Conservation (phyloP, 2,797 vertebrate genomes). For the Agapornis canus region DNA sequence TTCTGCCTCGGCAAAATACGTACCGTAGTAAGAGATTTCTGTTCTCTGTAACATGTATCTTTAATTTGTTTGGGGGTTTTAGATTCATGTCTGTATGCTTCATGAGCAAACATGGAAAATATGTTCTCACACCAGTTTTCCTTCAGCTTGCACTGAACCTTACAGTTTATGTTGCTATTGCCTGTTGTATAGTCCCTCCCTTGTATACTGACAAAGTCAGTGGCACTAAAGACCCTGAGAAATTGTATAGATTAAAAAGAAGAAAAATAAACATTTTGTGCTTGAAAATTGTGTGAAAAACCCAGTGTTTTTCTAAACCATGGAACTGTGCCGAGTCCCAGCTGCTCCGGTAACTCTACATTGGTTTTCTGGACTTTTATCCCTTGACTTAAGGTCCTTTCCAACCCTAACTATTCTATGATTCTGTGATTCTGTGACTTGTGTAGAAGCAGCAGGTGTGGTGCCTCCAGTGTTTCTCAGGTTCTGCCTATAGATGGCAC, state of each 20-base stretch:
- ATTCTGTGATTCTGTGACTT: too few species aligned
- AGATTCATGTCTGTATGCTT: slow-evolving; percentile 76
- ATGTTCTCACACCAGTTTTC: slow-evolving; percentile 66
- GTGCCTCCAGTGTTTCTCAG: not conserved
- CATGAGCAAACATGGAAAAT: slow-evolving; percentile 79
- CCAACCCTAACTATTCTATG: too few species aligned
- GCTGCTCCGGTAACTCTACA: not conserved
- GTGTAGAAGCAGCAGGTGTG: not conserved
- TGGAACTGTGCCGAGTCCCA: not conserved
- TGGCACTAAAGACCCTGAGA: slow-evolving; percentile 84
- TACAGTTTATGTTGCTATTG: slow-evolving; percentile 78
- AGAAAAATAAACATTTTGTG: slow-evolving; percentile 97
- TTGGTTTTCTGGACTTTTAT: not conserved
- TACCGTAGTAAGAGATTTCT: slow-evolving; percentile 89
- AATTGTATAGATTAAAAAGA: slow-evolving; percentile 87
- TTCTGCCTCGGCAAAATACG: slow-evolving; percentile 85
- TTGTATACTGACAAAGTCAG: slow-evolving; percentile 80
- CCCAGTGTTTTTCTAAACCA: slow-evolving; percentile 49
- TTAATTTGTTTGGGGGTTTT: slow-evolving; percentile 77
- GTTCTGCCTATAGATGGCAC: not conserved
- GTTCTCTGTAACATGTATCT: slow-evolving; percentile 86
- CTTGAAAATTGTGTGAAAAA: slow-evolving; percentile 82
- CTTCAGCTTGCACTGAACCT: slow-evolving; percentile 76
- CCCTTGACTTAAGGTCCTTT: not conserved
- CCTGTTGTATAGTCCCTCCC: slow-evolving; percentile 81